Conservation (phyloP, 2,888 invertebrate species). For the Ophion costatus region DNA sequence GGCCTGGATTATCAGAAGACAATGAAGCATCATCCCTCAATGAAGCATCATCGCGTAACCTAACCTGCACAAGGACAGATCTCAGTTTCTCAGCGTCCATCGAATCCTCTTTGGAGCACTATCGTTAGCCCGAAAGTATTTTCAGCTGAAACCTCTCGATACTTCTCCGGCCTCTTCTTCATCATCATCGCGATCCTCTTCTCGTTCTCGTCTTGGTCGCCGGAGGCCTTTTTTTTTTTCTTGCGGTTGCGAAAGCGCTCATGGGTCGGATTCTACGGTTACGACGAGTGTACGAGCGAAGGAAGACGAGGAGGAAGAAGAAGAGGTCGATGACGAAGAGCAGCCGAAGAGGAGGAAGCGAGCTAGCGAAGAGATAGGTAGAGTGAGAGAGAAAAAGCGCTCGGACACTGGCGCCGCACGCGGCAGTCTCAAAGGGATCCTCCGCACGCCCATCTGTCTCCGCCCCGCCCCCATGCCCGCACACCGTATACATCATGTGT, state of each 20-base stretch:
- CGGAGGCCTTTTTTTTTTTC: constrained; percentile 24
- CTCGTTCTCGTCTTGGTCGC: constrained; percentile 14
- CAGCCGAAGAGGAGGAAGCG: constrained; percentile 55
- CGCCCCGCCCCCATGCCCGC: constrained; percentile 83
- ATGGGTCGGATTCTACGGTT: constrained; percentile 26
- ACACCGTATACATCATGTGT: constrained; percentile 81
- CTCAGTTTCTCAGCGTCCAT: no score
- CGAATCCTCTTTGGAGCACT: no score
- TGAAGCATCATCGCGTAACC: no score
- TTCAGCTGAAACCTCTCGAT: constrained; percentile 25
- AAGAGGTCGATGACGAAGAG: constrained; percentile 42
- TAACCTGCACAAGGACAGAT: no score
- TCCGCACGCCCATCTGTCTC: constrained; percentile 84
- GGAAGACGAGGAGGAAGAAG: constrained; percentile 22
- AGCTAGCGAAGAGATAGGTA: no score
- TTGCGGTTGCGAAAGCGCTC: constrained; percentile 44
- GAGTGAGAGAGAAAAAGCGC: constrained; percentile 56
- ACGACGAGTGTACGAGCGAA: constrained; percentile 18
- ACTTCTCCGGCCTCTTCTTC: constrained; percentile 24
- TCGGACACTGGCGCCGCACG: constrained; percentile 82
- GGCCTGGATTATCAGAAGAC: no score
- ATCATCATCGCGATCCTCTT: neutral
- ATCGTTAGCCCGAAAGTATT: no score
- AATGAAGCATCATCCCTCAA: no score
- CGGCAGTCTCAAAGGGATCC: constrained; percentile 83